Evolutionary conservation across 2,113 vertebrate species (phyloP), one percentile per base, ranked within the genome.

Genomic region (Trichechus manatus): DNA sequence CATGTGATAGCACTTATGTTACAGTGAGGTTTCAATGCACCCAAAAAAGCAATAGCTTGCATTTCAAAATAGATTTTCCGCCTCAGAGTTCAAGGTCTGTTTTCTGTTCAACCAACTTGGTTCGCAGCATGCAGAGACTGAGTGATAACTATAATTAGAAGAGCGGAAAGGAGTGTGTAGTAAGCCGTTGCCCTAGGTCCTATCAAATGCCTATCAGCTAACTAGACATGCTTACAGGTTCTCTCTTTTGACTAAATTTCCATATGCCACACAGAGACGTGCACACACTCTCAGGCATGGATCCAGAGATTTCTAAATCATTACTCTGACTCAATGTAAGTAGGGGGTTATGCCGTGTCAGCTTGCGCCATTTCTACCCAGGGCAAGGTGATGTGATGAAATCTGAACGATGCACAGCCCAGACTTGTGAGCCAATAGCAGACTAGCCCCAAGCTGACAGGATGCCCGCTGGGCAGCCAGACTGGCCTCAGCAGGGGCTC

Each of bases 341-440:
- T 82, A 90, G 95, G 96, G 97, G 94, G 98, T 97, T 98, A 97
- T 94, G 97, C 96, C 93, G 83, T 98, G 96, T 97, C 96, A 98
- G 95, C 97, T 98, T 97, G 97, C 96, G 96, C 97, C 98, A 98
- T 97, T 98, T 98, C 97, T 97, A 96, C 97, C 97, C 96, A 97
- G 93, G 94, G 98, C 96, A 97, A 97, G 98, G 97, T 98, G 98
- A 97, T 97, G 92, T 96, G 98, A 97, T 97, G 97, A 98, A 97
- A 98, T 98, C 96, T 90, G 96, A 97, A 97, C 93, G 97, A 97
- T 97, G 97, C 97, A 95, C 89, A 96, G 92, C 89, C 92, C 93
- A 97, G 97, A 95, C 89, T 95, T 87, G 84, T 84, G 95, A 97
- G 84, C 97, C 97, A 97, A 97, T 97, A 89, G 97, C 96, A 88